Base-by-base conservation (phyloP, 2,113 vertebrate species). In the Semnornis frantzii region DNA sequence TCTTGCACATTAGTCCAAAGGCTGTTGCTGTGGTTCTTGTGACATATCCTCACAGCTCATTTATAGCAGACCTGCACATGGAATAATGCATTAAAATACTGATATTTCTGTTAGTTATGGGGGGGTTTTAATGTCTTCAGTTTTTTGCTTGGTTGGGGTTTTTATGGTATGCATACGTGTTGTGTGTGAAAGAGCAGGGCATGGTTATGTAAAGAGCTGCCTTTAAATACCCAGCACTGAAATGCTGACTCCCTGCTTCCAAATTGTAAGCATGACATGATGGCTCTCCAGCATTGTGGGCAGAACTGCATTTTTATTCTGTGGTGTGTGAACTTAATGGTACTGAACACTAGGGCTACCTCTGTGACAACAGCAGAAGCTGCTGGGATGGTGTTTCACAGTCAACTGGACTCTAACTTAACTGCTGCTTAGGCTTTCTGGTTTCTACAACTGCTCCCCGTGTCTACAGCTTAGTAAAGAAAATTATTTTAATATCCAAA, bases 1-100 rank as follows among this genome's bases (percentile, higher is more conserved):
- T 95, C 94, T 91, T 95, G 74, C 79, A 91, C 90, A 81, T 95
- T 72, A 87, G 94, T 96, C 92, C 93, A 96, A 95, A 93, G 59
- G 86, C 92, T 87, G 59, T 74, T 97, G 87, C 75, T 89, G 60
- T 74, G 59, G 55, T 68, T 96, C 75, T 82, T 71, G 27, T 78
- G 68, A 46, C 93, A 54, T 42, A 66, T 59, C 87, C 90, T 94
- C 46, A 0, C 55, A 65, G 63, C 25, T 82, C 50, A 30, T 86
- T 92, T 87, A 34, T 21, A 44, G 27, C 74, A 85, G 52, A 16
- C 23, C 9, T 42, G 18, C 42, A 50, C 30, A 18, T 58, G 20
- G 48, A 92, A 42, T 66, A 76, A 75, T 66, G 4, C 42, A 42
- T 74, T 73, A 63, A 89, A 39, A 85, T 70, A 19, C 12, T 23